phyloP scores from a whole-genome alignment of 2,888 invertebrate genomes.

The Leptopilina syphax region DNA sequence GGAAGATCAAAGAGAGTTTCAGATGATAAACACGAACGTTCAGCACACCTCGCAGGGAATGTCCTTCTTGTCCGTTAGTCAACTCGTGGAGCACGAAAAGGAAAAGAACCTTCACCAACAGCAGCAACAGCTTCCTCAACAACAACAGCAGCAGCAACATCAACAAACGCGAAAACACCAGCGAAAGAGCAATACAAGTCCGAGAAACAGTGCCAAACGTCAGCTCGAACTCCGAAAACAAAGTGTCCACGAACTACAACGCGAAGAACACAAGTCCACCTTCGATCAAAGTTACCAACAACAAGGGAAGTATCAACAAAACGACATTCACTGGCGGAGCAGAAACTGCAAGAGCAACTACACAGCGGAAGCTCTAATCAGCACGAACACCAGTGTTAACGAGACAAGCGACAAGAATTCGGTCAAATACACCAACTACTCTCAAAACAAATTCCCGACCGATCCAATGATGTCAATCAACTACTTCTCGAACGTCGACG shows the following conservation, averaged over 20 bases:
- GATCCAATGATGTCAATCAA: constrained; percentile 73
- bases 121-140: constrained; percentile 54
- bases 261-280: constrained; percentile 66
- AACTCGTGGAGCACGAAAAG: constrained; percentile 80
- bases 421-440: constrained; percentile 71
- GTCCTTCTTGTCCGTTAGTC: constrained; percentile 82
- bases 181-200: constrained; percentile 70
- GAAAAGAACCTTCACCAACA: constrained; percentile 67
- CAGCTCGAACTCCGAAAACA: constrained; percentile 73
- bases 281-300: constrained; percentile 61
- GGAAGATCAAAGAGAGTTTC: constrained; percentile 65
- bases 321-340: constrained; percentile 72
- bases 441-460: constrained; percentile 71
- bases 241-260: constrained; percentile 61
- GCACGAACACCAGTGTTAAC: constrained; percentile 67
- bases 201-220: constrained; percentile 68
- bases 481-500: constrained; percentile 73
- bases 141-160: constrained; percentile 54
- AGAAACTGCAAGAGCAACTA: constrained; percentile 76
- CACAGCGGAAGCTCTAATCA: constrained; percentile 75
- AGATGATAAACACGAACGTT: constrained; percentile 71
- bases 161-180: constrained; percentile 70
- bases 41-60: constrained; percentile 73
- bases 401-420: constrained; percentile 71
- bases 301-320: constrained; percentile 69